Percentiles rank a stretch among this genome's conserved stretches.
phyloP scores from a whole-genome alignment of 2,888 invertebrate genomes.

The Drosophila greeni region DNA sequence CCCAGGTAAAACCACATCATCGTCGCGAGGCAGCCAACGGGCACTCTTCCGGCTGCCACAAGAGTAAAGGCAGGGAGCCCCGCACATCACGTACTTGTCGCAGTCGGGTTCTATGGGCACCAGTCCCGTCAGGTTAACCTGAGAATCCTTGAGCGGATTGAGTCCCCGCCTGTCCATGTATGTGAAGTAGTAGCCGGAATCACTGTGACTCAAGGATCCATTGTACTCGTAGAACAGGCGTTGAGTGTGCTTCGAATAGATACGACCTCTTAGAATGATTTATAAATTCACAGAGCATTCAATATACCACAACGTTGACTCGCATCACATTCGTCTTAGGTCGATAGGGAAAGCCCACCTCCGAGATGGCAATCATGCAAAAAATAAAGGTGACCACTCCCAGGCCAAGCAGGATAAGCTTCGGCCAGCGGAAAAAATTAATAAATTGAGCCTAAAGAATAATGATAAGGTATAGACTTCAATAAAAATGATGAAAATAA shows the following conservation, averaged over 20 bases:
- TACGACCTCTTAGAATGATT: not conserved
- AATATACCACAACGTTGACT: conserved; percentile 77
- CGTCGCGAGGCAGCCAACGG: conserved; percentile 61
- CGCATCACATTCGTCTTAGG: conserved; percentile 79
- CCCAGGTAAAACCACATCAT: conserved; percentile 43
- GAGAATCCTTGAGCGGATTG: conserved; percentile 39
- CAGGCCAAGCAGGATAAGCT: conserved; percentile 74
- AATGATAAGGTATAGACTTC: conserved; percentile 52
- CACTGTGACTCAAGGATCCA: conserved; percentile 69
- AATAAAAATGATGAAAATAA: not conserved
- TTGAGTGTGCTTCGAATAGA: conserved; percentile 77
- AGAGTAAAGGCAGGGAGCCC: conserved; percentile 67
- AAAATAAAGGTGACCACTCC: conserved; percentile 64
- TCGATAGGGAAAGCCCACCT: conserved; percentile 82
- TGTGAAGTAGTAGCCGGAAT: conserved; percentile 79
- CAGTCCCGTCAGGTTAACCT: conserved; percentile 57
- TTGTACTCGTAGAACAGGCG: conserved; percentile 77
- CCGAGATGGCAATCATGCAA: conserved; percentile 77
- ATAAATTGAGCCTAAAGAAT: conserved; percentile 60
- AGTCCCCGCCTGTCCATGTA: conserved; percentile 76
- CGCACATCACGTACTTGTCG: conserved; percentile 67
- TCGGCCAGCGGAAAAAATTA: conserved; percentile 75
- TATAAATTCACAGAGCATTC: not conserved
- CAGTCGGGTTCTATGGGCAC: conserved; percentile 56
- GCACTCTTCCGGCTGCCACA: conserved; percentile 38